A percentile compares a stretch with the other conserved stretches of the same genome.
Evolutionary conservation across 2,797 vertebrate genomes (phyloP).

Genomic region (Acomys russatus): DNA sequence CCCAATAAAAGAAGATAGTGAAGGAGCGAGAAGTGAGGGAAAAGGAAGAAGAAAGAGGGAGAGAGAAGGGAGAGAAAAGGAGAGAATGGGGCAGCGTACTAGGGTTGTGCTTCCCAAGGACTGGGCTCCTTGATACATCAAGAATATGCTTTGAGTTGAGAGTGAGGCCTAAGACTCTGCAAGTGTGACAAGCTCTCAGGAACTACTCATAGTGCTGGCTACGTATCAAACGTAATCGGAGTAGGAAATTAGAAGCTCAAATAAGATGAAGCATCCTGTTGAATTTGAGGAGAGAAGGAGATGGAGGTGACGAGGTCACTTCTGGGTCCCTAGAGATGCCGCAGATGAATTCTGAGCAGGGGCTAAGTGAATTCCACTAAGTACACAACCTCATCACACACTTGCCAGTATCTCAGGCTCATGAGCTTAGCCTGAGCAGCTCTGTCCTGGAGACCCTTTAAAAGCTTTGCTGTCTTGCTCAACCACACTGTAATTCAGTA

Average conservation of each 20-base stretch:
- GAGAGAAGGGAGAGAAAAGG: background rate
- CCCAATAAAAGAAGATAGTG: too few species aligned
- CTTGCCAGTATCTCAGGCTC: background rate
- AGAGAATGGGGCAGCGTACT: background rate
- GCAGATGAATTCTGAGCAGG: background rate
- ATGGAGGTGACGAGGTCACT: background rate
- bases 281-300: slow-evolving; percentile 13
- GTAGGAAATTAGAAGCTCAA: background rate
- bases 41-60: background rate
- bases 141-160: slow-evolving; percentile 20
- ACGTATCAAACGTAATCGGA: background rate
- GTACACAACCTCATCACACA: background rate
- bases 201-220: background rate
- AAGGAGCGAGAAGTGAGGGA: too few species aligned
- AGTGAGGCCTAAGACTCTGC: background rate
- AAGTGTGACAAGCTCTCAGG: slow-evolving; percentile 21
- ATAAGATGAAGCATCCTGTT: slow-evolving; percentile 31
- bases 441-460: background rate
- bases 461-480: background rate
- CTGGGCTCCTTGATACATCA: background rate
- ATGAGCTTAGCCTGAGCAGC: background rate
- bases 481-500: background rate
- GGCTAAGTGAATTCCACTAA: background rate
- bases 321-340: background rate
- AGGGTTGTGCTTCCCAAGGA: background rate